A percentile compares a stretch with the other conserved stretches of the same genome.
phyloP scores from a whole-genome alignment of 2,888 invertebrate genomes.

The Eilema depressum region DNA sequence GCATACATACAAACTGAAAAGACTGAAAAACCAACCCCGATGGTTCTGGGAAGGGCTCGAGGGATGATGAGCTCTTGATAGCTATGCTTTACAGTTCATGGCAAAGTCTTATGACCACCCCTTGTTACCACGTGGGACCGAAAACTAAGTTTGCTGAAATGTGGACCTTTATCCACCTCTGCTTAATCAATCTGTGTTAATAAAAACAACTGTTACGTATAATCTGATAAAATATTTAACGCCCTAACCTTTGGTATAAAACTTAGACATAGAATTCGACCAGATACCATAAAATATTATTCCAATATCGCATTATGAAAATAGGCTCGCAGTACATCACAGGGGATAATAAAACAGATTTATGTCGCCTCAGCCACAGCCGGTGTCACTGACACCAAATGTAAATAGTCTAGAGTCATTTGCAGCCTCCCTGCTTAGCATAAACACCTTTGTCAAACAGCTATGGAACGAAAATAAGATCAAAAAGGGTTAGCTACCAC shows the following conservation, averaged over 20 bases:
- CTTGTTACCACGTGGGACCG: too few relatives aligned
- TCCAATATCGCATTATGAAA: slow-evolving; percentile 33
- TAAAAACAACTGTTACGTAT: too few relatives aligned
- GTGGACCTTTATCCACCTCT: too few relatives aligned
- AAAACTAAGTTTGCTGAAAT: too few relatives aligned
- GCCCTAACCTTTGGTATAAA: not conserved
- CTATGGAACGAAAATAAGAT: slow-evolving; percentile 14
- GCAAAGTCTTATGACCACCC: too few relatives aligned
- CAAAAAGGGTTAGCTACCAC: slow-evolving; percentile 9
- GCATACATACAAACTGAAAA: too few relatives aligned
- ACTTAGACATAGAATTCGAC: not conserved
- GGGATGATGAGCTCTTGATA: too few relatives aligned
- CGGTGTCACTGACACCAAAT: slow-evolving; percentile 51
- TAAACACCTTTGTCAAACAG: slow-evolving; percentile 42
- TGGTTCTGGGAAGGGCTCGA: too few relatives aligned
- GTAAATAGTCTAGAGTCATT: slow-evolving; percentile 39
- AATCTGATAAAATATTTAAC: not conserved
- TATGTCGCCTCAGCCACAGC: slow-evolving; percentile 30
- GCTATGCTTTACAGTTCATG: too few relatives aligned
- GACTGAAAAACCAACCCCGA: too few relatives aligned
- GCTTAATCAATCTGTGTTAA: too few relatives aligned
- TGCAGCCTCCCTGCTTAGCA: slow-evolving; percentile 36
- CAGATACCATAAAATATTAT: not conserved
- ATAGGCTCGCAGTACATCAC: slow-evolving; percentile 51
- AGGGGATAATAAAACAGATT: slow-evolving; percentile 46